These are phyloP conservation scores for Sminthurinus aureus DNA, from an alignment of 2,888 invertebrate genomes.

Conservation along the genomic window DNA sequence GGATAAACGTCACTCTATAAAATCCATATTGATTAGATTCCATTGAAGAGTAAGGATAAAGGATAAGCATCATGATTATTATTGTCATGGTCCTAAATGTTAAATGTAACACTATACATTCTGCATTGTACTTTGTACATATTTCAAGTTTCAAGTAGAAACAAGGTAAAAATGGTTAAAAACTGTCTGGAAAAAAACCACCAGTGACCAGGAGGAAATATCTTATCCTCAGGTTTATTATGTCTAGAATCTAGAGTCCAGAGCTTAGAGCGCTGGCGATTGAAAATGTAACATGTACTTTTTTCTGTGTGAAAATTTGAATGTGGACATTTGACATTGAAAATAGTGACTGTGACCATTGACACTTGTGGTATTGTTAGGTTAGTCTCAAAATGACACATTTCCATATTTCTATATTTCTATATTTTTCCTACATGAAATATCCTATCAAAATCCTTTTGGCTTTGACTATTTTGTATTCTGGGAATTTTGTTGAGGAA, in stretches of 20 bases:
- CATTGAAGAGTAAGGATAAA: background rate
- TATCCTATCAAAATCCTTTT: background rate
- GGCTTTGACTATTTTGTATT: background rate
- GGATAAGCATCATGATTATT: background rate
- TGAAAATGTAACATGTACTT: too few species aligned
- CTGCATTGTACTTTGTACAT: too few species aligned
- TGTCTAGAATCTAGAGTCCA: too few species aligned
- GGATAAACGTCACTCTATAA: constrained; percentile 6
- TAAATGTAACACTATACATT: background rate
- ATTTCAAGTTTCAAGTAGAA: background rate
- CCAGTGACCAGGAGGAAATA: too few species aligned
- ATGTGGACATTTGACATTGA: background rate
- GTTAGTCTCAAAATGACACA: too few species aligned
- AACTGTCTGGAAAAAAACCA: background rate
- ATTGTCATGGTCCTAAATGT: background rate
- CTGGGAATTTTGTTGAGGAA: background rate
- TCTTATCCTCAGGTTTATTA: too few species aligned
- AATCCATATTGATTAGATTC: background rate
- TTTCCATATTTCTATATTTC: background rate
- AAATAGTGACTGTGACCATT: background rate
- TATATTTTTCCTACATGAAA: background rate
- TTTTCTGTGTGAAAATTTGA: background rate
- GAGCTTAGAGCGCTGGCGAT: too few species aligned
- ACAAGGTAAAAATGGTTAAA: background rate
- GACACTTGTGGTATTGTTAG: background rate